Evolutionary conservation across 2,113 vertebrate genomes (phyloP).

Genomic region (Lipophrys pholis): DNA sequence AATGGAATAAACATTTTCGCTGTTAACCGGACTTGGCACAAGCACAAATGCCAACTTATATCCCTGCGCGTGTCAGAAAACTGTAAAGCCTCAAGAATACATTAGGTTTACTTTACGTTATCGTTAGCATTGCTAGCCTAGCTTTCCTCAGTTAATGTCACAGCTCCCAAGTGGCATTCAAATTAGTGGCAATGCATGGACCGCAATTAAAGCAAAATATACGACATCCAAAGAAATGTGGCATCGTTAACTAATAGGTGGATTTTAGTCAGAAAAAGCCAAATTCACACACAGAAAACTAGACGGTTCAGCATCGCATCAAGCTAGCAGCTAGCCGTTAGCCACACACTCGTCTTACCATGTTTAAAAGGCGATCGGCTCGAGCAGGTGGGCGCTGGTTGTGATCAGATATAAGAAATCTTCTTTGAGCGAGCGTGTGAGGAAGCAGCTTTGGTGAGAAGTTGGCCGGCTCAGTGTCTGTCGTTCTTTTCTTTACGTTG

Average conservation of each 20-base stretch:
- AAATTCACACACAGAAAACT: background rate
- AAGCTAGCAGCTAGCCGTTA: conserved; percentile 59
- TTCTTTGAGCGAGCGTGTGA: conserved; percentile 13
- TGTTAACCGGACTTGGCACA: background rate
- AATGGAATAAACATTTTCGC: too few relatives aligned
- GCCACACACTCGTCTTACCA: conserved; percentile 69
- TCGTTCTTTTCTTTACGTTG: conserved; percentile 76
- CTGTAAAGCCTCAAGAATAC: too few relatives aligned
- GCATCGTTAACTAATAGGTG: too few relatives aligned
- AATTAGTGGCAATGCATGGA: too few relatives aligned
- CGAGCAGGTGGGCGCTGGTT: background rate
- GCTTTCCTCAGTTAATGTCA: conserved; percentile 10
- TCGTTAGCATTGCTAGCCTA: conserved; percentile 61
- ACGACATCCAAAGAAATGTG: too few relatives aligned
- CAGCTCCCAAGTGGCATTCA: background rate
- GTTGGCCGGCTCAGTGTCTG: conserved; percentile 39
- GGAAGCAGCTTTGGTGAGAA: conserved; percentile 32
- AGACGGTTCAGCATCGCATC: conserved; percentile 56
- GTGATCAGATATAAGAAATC: conserved; percentile 16
- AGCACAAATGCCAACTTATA: background rate
- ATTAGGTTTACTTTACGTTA: conserved; percentile 17
- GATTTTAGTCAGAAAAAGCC: too few relatives aligned
- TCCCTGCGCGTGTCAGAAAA: background rate
- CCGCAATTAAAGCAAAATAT: background rate
- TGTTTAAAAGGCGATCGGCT: conserved; percentile 63